phyloP scores from a whole-genome alignment of 2,113 vertebrate genomes.

The Cyanoderma ruficeps region DNA sequence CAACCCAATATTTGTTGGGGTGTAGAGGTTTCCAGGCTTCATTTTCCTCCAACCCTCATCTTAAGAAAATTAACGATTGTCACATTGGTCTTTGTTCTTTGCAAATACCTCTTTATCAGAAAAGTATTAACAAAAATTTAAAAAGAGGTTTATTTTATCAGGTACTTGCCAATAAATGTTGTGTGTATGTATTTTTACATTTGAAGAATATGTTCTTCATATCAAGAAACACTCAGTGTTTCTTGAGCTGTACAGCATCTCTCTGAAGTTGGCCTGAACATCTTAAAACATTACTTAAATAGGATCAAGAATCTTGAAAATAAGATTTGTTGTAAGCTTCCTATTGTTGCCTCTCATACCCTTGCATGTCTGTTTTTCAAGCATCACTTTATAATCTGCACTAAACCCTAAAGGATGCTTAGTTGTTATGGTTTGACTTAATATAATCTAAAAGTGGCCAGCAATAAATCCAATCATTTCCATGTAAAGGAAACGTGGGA shows the following conservation, averaged over 20 bases:
- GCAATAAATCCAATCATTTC: constrained; percentile 48
- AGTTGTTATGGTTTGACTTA: constrained; percentile 55
- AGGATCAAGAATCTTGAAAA: constrained; percentile 40
- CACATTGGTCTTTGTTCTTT: background rate
- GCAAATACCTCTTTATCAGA: background rate
- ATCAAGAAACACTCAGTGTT: background rate
- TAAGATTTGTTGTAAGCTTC: constrained; percentile 33
- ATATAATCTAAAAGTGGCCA: constrained; percentile 49
- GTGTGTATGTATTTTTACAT: background rate
- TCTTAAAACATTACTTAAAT: constrained; percentile 32
- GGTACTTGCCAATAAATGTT: background rate
- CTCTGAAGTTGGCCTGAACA: background rate
- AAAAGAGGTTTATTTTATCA: background rate
- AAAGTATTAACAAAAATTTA: background rate
- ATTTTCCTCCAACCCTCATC: background rate
- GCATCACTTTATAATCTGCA: constrained; percentile 37
- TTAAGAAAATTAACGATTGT: background rate
- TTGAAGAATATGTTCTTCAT: background rate
- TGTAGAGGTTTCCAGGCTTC: background rate
- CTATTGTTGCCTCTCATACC: constrained; percentile 24
- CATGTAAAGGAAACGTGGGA: constrained; percentile 9
- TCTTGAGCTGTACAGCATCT: background rate
- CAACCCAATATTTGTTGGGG: background rate
- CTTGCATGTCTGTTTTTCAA: constrained; percentile 36
- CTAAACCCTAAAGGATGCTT: constrained; percentile 41